phyloP scores from a whole-genome alignment of 2,113 vertebrate species.

The Colaptes auratus region DNA sequence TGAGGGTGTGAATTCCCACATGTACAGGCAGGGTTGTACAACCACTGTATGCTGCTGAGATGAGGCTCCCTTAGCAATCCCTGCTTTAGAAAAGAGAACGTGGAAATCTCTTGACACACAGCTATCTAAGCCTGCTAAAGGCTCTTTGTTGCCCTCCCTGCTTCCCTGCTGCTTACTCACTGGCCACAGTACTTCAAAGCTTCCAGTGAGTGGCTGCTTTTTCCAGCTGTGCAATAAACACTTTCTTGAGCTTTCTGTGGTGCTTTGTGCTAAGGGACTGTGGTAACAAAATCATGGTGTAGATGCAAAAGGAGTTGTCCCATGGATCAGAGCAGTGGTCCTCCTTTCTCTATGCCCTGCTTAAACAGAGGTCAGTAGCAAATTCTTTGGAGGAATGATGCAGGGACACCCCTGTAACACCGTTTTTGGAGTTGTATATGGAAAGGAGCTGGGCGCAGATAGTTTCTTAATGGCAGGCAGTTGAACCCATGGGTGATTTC shows the following conservation, averaged over 20 bases:
- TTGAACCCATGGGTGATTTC: background rate
- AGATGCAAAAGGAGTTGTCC: background rate
- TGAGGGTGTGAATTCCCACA: background rate
- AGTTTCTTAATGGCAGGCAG: background rate
- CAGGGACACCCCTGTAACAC: background rate
- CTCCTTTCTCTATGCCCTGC: background rate
- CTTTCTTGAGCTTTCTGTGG: background rate
- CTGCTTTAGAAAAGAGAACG: background rate
- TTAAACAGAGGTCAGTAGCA: background rate
- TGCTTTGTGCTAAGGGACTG: background rate
- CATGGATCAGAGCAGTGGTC: background rate
- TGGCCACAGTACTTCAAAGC: conserved; percentile 13
- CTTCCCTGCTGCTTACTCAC: background rate
- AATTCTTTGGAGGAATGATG: background rate
- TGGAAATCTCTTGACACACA: background rate
- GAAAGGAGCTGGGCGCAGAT: background rate
- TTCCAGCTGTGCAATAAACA: background rate
- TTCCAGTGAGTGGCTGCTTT: background rate
- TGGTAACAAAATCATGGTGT: background rate
- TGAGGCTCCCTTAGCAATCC: background rate
- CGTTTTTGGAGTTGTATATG: background rate
- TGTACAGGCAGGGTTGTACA: background rate
- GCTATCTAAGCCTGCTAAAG: background rate
- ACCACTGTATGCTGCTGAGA: background rate
- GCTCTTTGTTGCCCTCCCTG: background rate